Evolutionary conservation across 2,888 invertebrate species (phyloP), one percentile per base, ranked within the genome.

Genomic region (Synanthedon andrenaeformis): DNA sequence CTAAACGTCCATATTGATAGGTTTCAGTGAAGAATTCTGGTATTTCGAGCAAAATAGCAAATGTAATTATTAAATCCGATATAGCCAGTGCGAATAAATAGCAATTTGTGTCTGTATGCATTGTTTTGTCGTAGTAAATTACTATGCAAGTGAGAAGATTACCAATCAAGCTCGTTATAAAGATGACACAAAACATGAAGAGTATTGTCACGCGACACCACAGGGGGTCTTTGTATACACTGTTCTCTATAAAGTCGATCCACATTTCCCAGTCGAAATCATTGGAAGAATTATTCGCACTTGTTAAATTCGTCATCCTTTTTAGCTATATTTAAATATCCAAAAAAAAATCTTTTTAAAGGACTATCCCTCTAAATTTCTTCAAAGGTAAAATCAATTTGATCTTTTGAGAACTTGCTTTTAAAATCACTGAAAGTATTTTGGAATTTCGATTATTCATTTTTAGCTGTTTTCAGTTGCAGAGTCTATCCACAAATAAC

Each of bases 241-340:
- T 53, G 41, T 55, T 62, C 14, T 62, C 63, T 12, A 74, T 56
- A 52, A 74, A 70, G 8, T 65, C 55, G 0, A 64, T 58, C 77
- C 77, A 77, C 51, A 66, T 55, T 55, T 63, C 57, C 14, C 65
- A 55, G 49, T 69, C 61, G 69, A 93, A 93, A 61, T 94, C 93
- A 72, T 89, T 83, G 61, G 89, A 93, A 68, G 10, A 35, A 35
- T 2, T 35, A 35, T 35, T 35, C 2, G 6, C 35, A 35, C 35
- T 35, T 35, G 35, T 35, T 35, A 35, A 35, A 35, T 35, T 35
- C 35, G 10, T 10, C 35, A 35, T 35, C 2, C n/a, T n/a, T 35
- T 35, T 35, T 10, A 0, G 35, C 35, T 35, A 8, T 28, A 23
- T 23, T 23, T 23, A 28, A 28, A 35, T 3, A 10, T 35, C 28